Base-by-base conservation (phyloP, 2,797 vertebrate genomes). In the Lacerta agilis region DNA sequence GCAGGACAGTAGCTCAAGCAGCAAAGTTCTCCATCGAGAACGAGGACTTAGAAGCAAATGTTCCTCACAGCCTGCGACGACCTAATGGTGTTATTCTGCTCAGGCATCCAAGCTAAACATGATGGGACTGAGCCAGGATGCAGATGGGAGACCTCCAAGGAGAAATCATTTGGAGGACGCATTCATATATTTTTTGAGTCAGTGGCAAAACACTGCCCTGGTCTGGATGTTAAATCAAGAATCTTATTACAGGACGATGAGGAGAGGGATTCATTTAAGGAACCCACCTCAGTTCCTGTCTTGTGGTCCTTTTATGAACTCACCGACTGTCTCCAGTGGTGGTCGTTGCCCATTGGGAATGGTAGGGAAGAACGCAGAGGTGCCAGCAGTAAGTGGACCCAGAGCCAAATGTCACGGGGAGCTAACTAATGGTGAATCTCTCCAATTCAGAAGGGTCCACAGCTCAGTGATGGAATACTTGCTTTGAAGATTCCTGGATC, bases 1-100 rank as follows among this genome's bases (percentile, higher is more conserved):
- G 64, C 1, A 0, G 94, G 94, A 90, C 92, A 94, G 87, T 73
- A 49, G 43, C 83, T 91, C 79, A 92, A 87, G 89, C 87, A 87
- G 91, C 89, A 90, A 92, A 91, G 61, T 82, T n/a, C 89, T 89
- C 76, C 82, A 87, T 1, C 66, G 45, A 94, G 83, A 85, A 77
- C 4, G 83, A 88, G 91, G 91, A 86, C 0, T 29, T 45, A 1
- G 87, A 92, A 79, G 82, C 83, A 33, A 87, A 85, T 36, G 77
- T 69, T 61, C 82, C 81, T 43, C 71, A 1, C 8, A 67, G 92
- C 25, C 38, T 13, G 82, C 25, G 64, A 55, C 49, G 13, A 15
- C 83, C 90, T 75, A 3, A 17, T 86, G 82, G 61, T 72, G 73
- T 69, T 79, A 41, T 69, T 43, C 72, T 38, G 1, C 85, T 75